A percentile compares a stretch with the other conserved stretches of the same genome.
Evolutionary conservation across 2,797 vertebrate genomes (phyloP).

Genomic region (Neostethus bicornis): DNA sequence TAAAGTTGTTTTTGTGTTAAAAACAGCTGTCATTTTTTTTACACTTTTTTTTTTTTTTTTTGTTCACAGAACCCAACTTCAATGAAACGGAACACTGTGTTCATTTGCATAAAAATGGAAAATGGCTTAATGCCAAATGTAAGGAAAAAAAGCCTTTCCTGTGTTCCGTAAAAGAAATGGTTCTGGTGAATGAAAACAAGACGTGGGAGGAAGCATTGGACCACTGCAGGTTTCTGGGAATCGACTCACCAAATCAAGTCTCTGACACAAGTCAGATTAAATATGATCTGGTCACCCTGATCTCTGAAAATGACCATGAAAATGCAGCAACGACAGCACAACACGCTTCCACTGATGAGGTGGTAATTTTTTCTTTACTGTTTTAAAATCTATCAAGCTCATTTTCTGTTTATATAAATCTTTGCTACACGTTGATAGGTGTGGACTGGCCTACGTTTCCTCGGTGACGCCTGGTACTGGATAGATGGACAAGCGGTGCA

Average conservation of each 20-base stretch:
- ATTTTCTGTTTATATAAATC: neutral
- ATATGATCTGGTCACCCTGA: conserved; percentile 7
- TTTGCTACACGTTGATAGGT: conserved; percentile 2
- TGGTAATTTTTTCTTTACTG: neutral
- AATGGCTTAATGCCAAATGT: no score
- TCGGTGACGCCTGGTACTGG: conserved; percentile 12
- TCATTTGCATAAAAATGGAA: no score
- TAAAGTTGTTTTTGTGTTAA: no score
- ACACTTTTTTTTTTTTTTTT: no score
- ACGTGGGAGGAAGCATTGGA: no score
- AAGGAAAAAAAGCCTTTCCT: no score
- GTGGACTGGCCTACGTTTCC: conserved; percentile 13
- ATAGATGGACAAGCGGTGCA: conserved; percentile 4
- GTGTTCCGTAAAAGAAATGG: no score
- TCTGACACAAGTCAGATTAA: no score
- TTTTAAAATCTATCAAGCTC: neutral
- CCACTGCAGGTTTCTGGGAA: rapidly evolving
- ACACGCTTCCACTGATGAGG: conserved; percentile 2
- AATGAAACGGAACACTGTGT: no score
- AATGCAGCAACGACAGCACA: conserved; percentile 4
- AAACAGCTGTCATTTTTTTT: no score
- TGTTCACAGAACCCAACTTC: no score
- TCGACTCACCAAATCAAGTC: rapidly evolving
- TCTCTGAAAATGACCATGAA: neutral
- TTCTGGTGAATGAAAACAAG: no score